These are phyloP conservation scores for cat (Felis catus) DNA, from an alignment of 2,113 vertebrate species.

Conservation along the genomic window F.catus_Fca126_mat1.0 CM031419.1:203616001-203616500, in stretches of 20 bases:
- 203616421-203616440: constrained; percentile 26
- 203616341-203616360: constrained; percentile 18
- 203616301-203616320: constrained; percentile 49
- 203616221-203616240: not conserved
- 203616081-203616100: constrained; percentile 77
- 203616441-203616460: not conserved
- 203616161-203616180: not conserved
- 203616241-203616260: constrained; percentile 44
- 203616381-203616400: constrained; percentile 53
- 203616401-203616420: not conserved
- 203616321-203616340: constrained; percentile 19
- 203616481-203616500: constrained; percentile 5
- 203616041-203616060: constrained; percentile 75
- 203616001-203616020: constrained; percentile 64
- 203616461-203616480: not conserved
- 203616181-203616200: constrained; percentile 54
- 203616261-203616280: constrained; percentile 35
- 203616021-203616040: constrained; percentile 77
- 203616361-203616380: not conserved
- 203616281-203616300: constrained; percentile 42
- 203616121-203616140: constrained; percentile 72
- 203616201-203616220: constrained; percentile 13
- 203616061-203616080: constrained; percentile 66
- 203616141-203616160: constrained; percentile 58
- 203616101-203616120: constrained; percentile 70